These are phyloP conservation scores for Mobula birostris DNA, from an alignment of 2,113 vertebrate genomes.

Conservation along the genomic window DNA sequence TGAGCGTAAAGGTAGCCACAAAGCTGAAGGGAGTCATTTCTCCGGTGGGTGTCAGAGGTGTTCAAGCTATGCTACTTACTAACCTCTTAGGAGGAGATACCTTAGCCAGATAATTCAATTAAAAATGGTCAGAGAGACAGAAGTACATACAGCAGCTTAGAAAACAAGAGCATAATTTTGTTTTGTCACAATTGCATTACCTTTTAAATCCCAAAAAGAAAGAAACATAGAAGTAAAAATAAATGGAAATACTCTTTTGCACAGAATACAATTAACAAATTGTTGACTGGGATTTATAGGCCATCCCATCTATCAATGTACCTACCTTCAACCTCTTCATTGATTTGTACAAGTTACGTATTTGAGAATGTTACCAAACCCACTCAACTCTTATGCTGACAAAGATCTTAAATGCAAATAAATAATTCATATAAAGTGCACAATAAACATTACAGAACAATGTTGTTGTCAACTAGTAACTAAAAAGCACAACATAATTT, in stretches of 20 bases:
- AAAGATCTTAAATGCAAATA: constrained; percentile 52
- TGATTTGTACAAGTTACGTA: constrained; percentile 44
- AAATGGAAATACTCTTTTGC: not conserved
- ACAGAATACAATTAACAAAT: constrained; percentile 30
- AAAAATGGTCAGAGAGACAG: not conserved
- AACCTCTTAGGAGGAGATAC: not conserved
- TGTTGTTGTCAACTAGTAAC: constrained; percentile 59
- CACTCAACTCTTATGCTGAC: constrained; percentile 50
- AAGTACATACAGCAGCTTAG: not conserved
- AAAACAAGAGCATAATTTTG: not conserved
- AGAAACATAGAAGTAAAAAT: not conserved
- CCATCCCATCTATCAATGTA: constrained; percentile 43
- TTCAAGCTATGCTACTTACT: not conserved
- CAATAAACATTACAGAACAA: constrained; percentile 61
- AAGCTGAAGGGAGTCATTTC: not conserved
- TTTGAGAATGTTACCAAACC: constrained; percentile 49
- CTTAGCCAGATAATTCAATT: not conserved
- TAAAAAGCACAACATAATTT: constrained; percentile 53
- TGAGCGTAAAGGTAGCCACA: not conserved
- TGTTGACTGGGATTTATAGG: not conserved
- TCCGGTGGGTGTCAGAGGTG: too few species aligned
- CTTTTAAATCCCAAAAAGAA: not conserved
- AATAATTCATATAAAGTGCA: constrained; percentile 64
- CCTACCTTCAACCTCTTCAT: constrained; percentile 44
- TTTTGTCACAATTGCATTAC: not conserved